Conservation (phyloP, 2,888 invertebrate species). For the Athalia cordata region DNA sequence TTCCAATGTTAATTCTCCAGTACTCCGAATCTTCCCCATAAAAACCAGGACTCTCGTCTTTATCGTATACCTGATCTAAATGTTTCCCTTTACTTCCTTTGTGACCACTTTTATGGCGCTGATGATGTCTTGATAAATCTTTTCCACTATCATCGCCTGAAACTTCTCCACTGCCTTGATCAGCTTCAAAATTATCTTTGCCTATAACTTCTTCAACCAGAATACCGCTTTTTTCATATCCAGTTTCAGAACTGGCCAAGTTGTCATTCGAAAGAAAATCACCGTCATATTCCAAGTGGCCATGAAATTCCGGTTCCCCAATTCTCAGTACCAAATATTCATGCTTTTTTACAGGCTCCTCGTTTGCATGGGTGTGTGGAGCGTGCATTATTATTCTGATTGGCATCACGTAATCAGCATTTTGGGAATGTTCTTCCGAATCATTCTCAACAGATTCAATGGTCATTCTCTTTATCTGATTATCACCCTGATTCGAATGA, state of each 20-base stretch:
- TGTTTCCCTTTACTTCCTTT: slow-evolving; percentile 6
- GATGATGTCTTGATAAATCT: slow-evolving; percentile 35
- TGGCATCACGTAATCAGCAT: slow-evolving; percentile 52
- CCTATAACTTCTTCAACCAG: slow-evolving; percentile 40
- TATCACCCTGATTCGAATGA: background rate
- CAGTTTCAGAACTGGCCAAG: background rate
- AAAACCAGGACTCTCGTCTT: slow-evolving; percentile 65
- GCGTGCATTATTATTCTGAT: slow-evolving; percentile 67
- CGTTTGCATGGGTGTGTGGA: slow-evolving; percentile 63
- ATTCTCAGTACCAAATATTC: slow-evolving; percentile 63
- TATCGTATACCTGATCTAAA: slow-evolving; percentile 51
- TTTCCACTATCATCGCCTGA: slow-evolving; percentile 4
- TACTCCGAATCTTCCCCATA: slow-evolving; percentile 65
- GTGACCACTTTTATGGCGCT: background rate
- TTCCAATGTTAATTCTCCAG: slow-evolving; percentile 56
- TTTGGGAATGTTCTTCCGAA: slow-evolving; percentile 28
- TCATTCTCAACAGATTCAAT: background rate
- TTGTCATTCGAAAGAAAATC: background rate
- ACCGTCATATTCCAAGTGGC: slow-evolving; percentile 56
- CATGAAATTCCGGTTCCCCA: slow-evolving; percentile 60
- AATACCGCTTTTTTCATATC: slow-evolving; percentile 45
- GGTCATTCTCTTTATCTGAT: slow-evolving; percentile 10
- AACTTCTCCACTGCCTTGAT: slow-evolving; percentile 22
- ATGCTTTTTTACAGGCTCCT: slow-evolving; percentile 57
- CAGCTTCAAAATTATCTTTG: background rate